Evolutionary conservation across 2,113 vertebrate genomes (phyloP), one percentile per base, ranked within the genome.

Genomic region (Pandion haliaetus): DNA sequence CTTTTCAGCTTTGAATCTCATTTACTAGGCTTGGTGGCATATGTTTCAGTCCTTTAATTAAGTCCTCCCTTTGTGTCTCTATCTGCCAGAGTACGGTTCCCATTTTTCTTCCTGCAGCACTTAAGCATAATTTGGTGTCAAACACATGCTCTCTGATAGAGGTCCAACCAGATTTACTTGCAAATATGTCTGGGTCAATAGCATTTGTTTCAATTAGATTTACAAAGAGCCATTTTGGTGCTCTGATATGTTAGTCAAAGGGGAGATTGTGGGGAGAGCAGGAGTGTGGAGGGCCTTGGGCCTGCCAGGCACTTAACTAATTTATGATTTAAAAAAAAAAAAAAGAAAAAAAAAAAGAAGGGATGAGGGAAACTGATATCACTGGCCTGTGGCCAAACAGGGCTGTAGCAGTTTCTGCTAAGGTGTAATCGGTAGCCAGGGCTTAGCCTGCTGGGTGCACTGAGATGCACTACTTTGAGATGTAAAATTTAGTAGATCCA

Each of bases 171-270:
- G 94, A 98, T 97, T 98, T 98, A 97, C 96, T 98, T 98, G 88
- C 95, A 98, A 97, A 98, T 95, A 72, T 88, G 70, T 90, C 72
- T 81, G 86, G 50, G 93, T 98, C 97, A 97, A 91, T 96, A 92
- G 32, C 76, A 91, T 98, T 98, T 98, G 96, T 98, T 98, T 98
- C 95, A 97, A 97, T 97, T 98, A 95, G 95, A 95, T 98, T 97
- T 97, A 94, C 89, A 97, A 97, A 96, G 95, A 96, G 47, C 69
- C 70, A n/a, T 98, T 98, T 92, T 97, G 95, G 91, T 74, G n/a
- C 89, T 97, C 97, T 95, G 79, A 38, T 61, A 7, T 47, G 67
- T 93, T 92, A 94, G 85, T 86, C 34, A 91, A 87, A 94, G 50
- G 17, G 31, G 36, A 95, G 82, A 36, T 29, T 86, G 90, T 54